Evolutionary conservation across 2,888 invertebrate species (phyloP).

Genomic region (Leptopterna dolabrata): DNA sequence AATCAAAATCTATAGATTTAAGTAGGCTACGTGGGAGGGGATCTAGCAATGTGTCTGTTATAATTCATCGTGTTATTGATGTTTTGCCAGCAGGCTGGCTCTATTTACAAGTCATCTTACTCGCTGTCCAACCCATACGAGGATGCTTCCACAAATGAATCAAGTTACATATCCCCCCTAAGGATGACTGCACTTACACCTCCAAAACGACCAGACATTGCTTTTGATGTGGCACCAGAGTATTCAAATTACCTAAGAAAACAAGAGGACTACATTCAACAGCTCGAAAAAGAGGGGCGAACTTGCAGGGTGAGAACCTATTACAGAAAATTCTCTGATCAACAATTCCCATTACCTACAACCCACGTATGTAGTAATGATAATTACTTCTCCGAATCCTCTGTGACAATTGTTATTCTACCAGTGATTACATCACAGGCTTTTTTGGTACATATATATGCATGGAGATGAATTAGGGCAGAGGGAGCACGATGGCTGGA

Average conservation of each 20-base stretch:
- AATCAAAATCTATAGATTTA: too few species aligned
- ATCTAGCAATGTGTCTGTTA: too few species aligned
- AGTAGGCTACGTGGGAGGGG: too few species aligned
- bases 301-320: slow-evolving; percentile 76
- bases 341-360: too few species aligned
- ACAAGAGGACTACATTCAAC: slow-evolving; percentile 89
- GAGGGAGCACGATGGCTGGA: too few species aligned
- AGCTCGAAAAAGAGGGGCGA: slow-evolving; percentile 85
- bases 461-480: too few species aligned
- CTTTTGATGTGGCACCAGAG: slow-evolving; percentile 41
- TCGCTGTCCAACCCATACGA: slow-evolving; percentile 35
- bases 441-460: too few species aligned
- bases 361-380: too few species aligned
- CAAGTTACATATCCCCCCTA: slow-evolving; percentile 19
- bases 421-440: too few species aligned
- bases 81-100: background rate
- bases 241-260: slow-evolving; percentile 76
- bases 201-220: slow-evolving; percentile 44
- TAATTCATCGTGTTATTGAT: background rate
- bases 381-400: too few species aligned
- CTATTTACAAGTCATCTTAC: background rate
- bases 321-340: too few species aligned
- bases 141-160: background rate
- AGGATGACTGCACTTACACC: background rate
- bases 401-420: too few species aligned